Conservation (phyloP, 2,113 vertebrate genomes). For the Etheostoma spectabile region DNA sequence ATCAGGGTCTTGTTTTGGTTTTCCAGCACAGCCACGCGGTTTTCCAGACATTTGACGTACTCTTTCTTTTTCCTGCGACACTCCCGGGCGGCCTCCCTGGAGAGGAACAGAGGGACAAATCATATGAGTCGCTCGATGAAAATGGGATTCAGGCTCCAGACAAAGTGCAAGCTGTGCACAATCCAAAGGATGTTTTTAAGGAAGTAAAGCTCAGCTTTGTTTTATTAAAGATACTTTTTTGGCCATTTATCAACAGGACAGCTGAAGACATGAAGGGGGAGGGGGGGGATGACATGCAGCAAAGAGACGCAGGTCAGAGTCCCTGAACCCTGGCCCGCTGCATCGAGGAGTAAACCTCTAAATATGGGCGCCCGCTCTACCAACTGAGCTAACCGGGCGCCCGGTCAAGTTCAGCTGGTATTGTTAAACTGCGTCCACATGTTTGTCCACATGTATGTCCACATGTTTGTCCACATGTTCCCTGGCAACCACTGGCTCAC, state of each 20-base stretch:
- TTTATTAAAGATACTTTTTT: no score
- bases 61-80: conserved; percentile 99
- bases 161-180: conserved; percentile 27
- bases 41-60: conserved; percentile 99
- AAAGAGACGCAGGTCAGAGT: no score
- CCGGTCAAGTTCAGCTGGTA: no score
- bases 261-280: no score
- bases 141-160: background rate
- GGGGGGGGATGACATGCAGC: no score
- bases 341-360: no score
- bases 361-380: no score
- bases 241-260: no score
- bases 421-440: no score
- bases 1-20: conserved; percentile 99
- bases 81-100: conserved; percentile 96
- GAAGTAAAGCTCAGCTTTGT: background rate
- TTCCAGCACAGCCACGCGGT: conserved; percentile 97
- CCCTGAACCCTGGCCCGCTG: no score
- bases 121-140: background rate
- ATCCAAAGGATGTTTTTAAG: background rate
- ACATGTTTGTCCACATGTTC: background rate
- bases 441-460: background rate
- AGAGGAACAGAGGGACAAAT: conserved; percentile 72
- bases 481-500: background rate
- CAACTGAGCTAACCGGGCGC: no score